Evolutionary conservation across 2,797 vertebrate species (phyloP), one percentile per base, ranked within the genome.

Genomic region (Sarcophilus harrisii): DNA sequence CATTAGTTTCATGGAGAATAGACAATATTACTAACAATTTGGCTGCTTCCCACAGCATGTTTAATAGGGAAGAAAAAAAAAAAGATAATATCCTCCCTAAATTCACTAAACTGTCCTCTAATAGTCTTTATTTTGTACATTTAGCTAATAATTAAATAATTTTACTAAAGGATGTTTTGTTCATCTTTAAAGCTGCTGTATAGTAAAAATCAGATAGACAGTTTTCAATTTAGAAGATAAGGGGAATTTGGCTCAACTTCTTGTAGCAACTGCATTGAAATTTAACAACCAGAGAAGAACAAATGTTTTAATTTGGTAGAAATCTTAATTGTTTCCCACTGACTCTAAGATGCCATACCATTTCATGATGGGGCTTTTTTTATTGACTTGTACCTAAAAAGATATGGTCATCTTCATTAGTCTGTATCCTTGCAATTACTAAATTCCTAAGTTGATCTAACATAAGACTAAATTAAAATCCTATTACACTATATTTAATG

Each of bases 241-340:
- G 12, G 92, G 94, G 90, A 60, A 32, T 49, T 95, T 95, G 18
- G 54, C 24, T 93, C 24, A 91, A 21, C 90, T 8, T 94, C 29
- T 90, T 91, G 92, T 92, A 96, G 93, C 2, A n/a, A 91, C 30
- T 92, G 1, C 0, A 60, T 90, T 93, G 29, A 52, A 93, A 95
- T 90, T 95, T 96, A 27, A 95, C 1, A 96, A 45, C 21, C 94
- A 66, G 54, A 38, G 30, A 92, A 81, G 62, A 92, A 93, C 93
- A 96, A 93, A 24, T 73, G 93, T 38, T 81, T 52, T 60, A 93
- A 93, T 92, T 96, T 95, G 30, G 11, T 30, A 95, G 58, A 90
- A 94, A 89, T 28, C 90, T 91, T 95, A 96, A 91, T 54, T 89
- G 54, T 57, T 6, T 96, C 94, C 58, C n/a, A 96, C 16, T 90